Conservation (phyloP, 2,888 invertebrate species). For the Herminia tarsipennalis region DNA sequence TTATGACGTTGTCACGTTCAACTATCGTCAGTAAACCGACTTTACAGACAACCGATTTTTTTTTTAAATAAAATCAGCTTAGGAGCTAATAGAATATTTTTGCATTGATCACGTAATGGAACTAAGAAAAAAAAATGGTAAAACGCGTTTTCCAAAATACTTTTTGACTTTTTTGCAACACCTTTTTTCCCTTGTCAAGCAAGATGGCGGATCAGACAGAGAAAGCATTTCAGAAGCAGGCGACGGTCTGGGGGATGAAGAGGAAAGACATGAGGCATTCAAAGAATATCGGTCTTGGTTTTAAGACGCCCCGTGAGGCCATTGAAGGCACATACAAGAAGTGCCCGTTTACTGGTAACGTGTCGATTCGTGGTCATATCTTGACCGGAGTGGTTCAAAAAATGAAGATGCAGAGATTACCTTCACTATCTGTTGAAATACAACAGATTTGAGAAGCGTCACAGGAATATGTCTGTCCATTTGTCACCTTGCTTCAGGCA, state of each 20-base stretch:
- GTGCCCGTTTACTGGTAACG: constrained; percentile 99
- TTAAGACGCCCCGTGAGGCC: constrained; percentile 98
- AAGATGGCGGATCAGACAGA: too few relatives aligned
- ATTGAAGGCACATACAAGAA: constrained; percentile 99
- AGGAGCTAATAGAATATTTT: too few relatives aligned
- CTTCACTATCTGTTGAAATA: constrained; percentile 99
- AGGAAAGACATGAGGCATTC: constrained; percentile 92
- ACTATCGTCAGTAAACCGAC: too few relatives aligned
- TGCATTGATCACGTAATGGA: too few relatives aligned
- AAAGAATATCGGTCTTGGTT: constrained; percentile 97
- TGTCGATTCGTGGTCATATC: constrained; percentile 98
- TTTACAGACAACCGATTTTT: too few relatives aligned
- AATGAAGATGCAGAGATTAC: constrained; percentile 99
- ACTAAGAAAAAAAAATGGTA: too few relatives aligned
- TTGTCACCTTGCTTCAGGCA: constrained; percentile 99
- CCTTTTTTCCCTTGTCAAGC: constrained; percentile 79
- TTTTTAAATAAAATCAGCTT: too few relatives aligned
- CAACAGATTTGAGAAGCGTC: constrained; percentile 99
- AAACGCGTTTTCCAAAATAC: too few relatives aligned
- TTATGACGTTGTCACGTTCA: too few relatives aligned
- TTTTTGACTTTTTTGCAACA: too few relatives aligned
- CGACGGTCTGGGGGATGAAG: constrained; percentile 91
- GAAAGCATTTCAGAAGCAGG: constrained; percentile 98
- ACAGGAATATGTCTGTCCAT: constrained; percentile 99
- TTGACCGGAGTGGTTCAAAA: constrained; percentile 97